A percentile compares a stretch with the other conserved stretches of the same genome.
These are phyloP conservation scores for Blastobasis lacticolella DNA, from an alignment of 2,888 invertebrate species.

Conservation along the genomic window DNA sequence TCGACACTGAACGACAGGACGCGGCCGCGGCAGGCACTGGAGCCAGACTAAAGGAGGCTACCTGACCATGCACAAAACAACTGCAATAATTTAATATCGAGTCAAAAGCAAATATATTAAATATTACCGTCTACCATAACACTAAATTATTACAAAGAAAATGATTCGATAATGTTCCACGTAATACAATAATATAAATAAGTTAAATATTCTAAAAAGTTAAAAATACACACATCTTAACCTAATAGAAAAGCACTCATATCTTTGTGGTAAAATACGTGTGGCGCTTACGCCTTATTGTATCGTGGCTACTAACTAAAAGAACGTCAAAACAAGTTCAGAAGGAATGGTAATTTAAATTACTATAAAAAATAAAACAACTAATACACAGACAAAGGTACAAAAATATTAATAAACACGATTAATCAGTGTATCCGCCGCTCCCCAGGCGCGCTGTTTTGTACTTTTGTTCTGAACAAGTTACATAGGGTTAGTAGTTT, in stretches of 20 bases:
- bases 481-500: slow-evolving; percentile 64
- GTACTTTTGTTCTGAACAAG: slow-evolving; percentile 67
- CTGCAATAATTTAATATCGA: slow-evolving; percentile 63
- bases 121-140: slow-evolving; percentile 68
- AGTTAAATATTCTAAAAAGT: slow-evolving; percentile 74
- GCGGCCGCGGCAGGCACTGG: slow-evolving; percentile 61
- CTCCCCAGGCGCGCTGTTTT: slow-evolving; percentile 39
- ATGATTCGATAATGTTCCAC: slow-evolving; percentile 67
- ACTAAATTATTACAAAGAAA: slow-evolving; percentile 73
- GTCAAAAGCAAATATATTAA: slow-evolving; percentile 71
- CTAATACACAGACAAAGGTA: slow-evolving; percentile 65
- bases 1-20: slow-evolving; percentile 43
- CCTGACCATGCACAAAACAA: slow-evolving; percentile 55
- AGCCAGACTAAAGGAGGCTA: slow-evolving; percentile 60
- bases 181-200: slow-evolving; percentile 70
- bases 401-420: slow-evolving; percentile 60
- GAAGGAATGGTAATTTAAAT: slow-evolving; percentile 60
- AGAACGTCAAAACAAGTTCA: slow-evolving; percentile 55
- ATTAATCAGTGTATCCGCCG: slow-evolving; percentile 31
- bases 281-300: slow-evolving; percentile 28
- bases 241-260: slow-evolving; percentile 71
- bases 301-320: slow-evolving; percentile 25
- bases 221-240: slow-evolving; percentile 73
- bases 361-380: slow-evolving; percentile 42
- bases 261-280: slow-evolving; percentile 46